A percentile compares a stretch with the other conserved stretches of the same genome.
These are phyloP conservation scores for Butorides virescens DNA, from an alignment of 2,113 vertebrate genomes.

Conservation along the genomic window DNA sequence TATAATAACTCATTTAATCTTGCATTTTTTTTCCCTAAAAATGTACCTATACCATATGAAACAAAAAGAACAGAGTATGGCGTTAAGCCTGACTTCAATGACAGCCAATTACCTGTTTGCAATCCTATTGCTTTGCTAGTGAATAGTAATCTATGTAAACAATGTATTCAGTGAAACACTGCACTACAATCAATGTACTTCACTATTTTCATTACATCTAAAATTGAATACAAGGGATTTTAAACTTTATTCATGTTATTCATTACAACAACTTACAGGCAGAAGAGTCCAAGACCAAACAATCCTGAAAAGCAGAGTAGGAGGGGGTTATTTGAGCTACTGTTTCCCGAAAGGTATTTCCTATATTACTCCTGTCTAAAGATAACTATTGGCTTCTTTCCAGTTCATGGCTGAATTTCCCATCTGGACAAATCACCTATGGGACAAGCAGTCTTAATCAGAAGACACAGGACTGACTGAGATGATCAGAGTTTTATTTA, in stretches of 20 bases:
- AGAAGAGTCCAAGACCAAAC: background rate
- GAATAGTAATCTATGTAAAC: background rate
- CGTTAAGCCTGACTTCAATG: background rate
- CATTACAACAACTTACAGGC: background rate
- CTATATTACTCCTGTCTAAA: background rate
- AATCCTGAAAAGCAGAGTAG: background rate
- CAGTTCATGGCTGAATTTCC: background rate
- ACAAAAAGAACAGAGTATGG: background rate
- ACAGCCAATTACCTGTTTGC: background rate
- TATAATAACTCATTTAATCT: background rate
- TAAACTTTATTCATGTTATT: background rate
- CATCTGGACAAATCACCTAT: background rate
- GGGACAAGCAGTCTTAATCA: background rate
- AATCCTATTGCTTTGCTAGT: background rate
- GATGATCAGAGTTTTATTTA: background rate
- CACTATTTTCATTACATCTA: background rate
- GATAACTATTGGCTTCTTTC: background rate
- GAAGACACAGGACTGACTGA: background rate
- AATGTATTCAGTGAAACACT: background rate
- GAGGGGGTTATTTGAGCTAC: background rate
- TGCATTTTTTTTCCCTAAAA: background rate
- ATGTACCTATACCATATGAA: background rate
- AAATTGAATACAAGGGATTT: background rate
- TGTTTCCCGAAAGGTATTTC: background rate
- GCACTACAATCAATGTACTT: background rate